Evolutionary conservation across 1,140 invertebrate species (phyloP).

Genomic region (Neodiprion fabricii): DNA sequence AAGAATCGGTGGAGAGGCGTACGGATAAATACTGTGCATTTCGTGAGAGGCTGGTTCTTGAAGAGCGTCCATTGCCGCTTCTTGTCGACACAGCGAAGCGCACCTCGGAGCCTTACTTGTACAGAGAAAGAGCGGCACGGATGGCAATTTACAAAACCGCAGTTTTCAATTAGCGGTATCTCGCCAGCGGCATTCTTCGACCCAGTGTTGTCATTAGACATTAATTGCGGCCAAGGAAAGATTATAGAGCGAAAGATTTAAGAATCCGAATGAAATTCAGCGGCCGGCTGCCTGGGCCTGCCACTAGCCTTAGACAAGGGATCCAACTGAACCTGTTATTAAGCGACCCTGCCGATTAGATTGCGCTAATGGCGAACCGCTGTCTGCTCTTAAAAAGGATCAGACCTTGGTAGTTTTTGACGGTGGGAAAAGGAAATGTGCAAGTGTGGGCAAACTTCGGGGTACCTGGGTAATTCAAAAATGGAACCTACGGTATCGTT

Average conservation of each 20-base stretch:
- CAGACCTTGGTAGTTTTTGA: not conserved
- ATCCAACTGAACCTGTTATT: constrained; percentile 41
- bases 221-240: constrained; percentile 29
- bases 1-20: too few species aligned
- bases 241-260: constrained; percentile 13
- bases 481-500: too few species aligned
- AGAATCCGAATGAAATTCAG: constrained; percentile 42
- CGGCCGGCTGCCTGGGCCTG: not conserved
- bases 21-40: too few species aligned
- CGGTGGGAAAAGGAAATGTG: constrained; percentile 1
- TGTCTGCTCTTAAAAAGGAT: constrained; percentile 31
- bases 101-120: not conserved
- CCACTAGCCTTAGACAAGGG: constrained; percentile 8
- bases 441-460: not conserved
- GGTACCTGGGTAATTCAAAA: too few species aligned
- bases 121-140: constrained; percentile 18
- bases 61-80: constrained; percentile 10
- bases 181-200: constrained; percentile 17
- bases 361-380: constrained; percentile 52
- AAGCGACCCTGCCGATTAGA: constrained; percentile 48
- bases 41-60: too few species aligned
- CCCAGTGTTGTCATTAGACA: constrained; percentile 42
- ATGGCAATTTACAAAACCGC: constrained; percentile 34
- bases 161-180: constrained; percentile 44
- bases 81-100: constrained; percentile 18